These are phyloP conservation scores for Colletes gigas DNA, from an alignment of 1,140 invertebrate genomes.

Conservation along the genomic window DNA sequence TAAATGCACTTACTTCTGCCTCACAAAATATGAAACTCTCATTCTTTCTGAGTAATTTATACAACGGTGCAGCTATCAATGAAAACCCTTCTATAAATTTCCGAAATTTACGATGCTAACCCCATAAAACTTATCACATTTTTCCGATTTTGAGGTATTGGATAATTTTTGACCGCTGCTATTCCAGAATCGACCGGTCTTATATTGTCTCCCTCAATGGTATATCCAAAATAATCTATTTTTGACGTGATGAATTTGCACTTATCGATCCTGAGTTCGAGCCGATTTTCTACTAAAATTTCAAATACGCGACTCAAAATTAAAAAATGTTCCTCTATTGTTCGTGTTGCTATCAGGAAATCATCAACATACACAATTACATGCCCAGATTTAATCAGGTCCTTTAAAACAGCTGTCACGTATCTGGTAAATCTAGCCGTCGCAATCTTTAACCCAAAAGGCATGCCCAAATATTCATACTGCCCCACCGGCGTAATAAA, in stretches of 20 bases:
- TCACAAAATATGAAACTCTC: not conserved
- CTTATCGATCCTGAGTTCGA: too few relatives aligned
- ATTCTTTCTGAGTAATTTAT: not conserved
- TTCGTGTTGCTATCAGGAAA: too few relatives aligned
- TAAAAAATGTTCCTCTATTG: too few relatives aligned
- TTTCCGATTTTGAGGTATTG: not conserved
- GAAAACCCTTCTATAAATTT: not conserved
- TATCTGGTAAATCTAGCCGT: too few relatives aligned
- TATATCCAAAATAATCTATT: not conserved
- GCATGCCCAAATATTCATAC: too few relatives aligned
- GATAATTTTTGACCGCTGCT: not conserved
- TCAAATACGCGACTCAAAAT: too few relatives aligned
- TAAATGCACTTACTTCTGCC: not conserved
- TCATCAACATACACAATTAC: too few relatives aligned
- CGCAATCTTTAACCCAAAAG: too few relatives aligned
- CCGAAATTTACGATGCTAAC: not conserved
- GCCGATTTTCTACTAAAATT: too few relatives aligned
- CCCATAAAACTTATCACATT: not conserved
- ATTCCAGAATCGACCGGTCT: not conserved
- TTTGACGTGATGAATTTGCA: not conserved
- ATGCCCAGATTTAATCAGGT: too few relatives aligned
- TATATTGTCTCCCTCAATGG: not conserved
- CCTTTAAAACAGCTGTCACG: too few relatives aligned
- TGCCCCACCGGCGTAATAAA: too few relatives aligned
- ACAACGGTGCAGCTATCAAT: not conserved